These are phyloP conservation scores for Camarhynchus parvulus DNA, from an alignment of 2,113 vertebrate species.

Conservation along the genomic window DNA sequence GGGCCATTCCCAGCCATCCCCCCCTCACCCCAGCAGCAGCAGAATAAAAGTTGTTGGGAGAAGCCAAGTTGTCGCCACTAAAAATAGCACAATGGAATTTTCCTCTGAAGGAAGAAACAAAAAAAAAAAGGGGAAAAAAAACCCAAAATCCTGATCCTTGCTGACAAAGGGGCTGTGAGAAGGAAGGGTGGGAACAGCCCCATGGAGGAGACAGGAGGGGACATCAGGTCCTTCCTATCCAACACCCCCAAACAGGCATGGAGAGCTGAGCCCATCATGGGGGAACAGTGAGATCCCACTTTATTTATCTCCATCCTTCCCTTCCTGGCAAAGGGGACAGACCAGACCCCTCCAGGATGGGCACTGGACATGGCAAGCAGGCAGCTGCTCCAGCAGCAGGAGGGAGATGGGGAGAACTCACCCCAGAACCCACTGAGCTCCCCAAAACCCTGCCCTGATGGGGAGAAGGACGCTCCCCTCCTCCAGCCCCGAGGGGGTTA, in stretches of 20 bases:
- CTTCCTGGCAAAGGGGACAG: neutral
- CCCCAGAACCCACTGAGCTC: fast-evolving
- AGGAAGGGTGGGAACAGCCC: neutral
- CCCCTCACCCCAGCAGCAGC: neutral
- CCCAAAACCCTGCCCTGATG: fast-evolving
- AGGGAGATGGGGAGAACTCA: neutral
- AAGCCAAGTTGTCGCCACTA: conserved; percentile 69
- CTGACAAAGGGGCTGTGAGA: conserved; percentile 44
- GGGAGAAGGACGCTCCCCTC: neutral
- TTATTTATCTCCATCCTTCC: neutral
- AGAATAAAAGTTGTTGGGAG: conserved; percentile 58
- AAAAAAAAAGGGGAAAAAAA: fast-evolving
- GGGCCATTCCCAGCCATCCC: conserved; percentile 3
- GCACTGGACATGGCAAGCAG: fast-evolving
- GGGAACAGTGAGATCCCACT: neutral
- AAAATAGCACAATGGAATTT: conserved; percentile 76
- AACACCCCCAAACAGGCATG: fast-evolving
- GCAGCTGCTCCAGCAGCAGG: neutral
- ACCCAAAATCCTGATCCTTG: neutral
- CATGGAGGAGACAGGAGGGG: fast-evolving
- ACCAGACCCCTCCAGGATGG: neutral
- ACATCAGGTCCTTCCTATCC: neutral
- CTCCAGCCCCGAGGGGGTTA: neutral
- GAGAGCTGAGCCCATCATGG: neutral
- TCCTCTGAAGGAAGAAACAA: conserved; percentile 39